Evolutionary conservation across 2,888 invertebrate genomes (phyloP).

Genomic region (Myopa tessellatipennis): DNA sequence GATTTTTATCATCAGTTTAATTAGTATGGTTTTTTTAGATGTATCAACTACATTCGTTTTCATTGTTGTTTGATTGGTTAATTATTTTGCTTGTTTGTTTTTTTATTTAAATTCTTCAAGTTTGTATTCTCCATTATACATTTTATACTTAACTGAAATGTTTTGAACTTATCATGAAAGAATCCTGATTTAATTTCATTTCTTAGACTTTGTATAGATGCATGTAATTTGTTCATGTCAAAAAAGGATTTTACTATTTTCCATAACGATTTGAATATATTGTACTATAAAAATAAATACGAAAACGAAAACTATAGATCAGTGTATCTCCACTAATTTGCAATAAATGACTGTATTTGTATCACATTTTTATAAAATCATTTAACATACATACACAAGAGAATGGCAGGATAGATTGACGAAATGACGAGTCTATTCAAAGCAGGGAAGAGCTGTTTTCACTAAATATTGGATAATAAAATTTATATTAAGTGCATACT

Average conservation of each 20-base stretch:
- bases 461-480: too few species aligned
- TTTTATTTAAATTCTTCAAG: neutral
- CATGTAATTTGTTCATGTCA: conserved; percentile 14
- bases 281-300: conserved; percentile 7
- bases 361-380: conserved; percentile 43
- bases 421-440: too few species aligned
- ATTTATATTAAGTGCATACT: too few species aligned
- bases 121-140: neutral
- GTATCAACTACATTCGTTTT: conserved; percentile 18
- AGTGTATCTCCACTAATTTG: conserved; percentile 39
- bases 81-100: neutral
- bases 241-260: conserved; percentile 10
- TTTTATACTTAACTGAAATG: too few species aligned
- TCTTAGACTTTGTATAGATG: conserved; percentile 4
- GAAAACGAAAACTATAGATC: conserved; percentile 15
- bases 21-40: conserved; percentile 48
- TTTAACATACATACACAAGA: neutral
- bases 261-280: neutral
- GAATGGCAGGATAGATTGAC: too few species aligned
- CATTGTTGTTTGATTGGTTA: neutral
- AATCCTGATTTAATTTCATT: neutral
- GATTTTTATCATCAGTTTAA: conserved; percentile 65
- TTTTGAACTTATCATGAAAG: neutral
- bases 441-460: too few species aligned
- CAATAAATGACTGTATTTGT: conserved; percentile 45